A percentile compares a stretch with the other conserved stretches of the same genome.
Conservation (phyloP, 2,888 invertebrate genomes). For the Hirtodrosophila duncani region DNA sequence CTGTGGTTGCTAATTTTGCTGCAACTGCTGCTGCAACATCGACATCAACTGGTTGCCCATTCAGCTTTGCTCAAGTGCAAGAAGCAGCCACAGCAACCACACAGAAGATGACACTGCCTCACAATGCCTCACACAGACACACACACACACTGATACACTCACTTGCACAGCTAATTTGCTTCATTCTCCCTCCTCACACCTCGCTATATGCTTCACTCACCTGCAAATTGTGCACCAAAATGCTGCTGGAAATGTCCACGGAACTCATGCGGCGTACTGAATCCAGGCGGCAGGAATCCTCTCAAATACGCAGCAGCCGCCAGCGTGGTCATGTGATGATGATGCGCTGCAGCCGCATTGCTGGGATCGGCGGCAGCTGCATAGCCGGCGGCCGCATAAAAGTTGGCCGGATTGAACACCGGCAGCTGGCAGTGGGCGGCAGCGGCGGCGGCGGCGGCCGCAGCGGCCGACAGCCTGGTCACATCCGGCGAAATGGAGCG, state of each 20-base stretch:
- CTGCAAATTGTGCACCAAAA: conserved; percentile 77
- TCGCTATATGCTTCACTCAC: conserved; percentile 51
- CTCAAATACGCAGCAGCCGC: conserved; percentile 77
- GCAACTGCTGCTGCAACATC: conserved; percentile 23
- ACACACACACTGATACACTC: too few relatives aligned
- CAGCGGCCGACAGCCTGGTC: conserved; percentile 66
- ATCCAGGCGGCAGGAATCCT: conserved; percentile 78
- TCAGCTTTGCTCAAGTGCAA: too few relatives aligned
- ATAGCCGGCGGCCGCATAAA: conserved; percentile 78
- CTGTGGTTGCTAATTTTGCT: conserved; percentile 1
- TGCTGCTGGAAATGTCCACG: conserved; percentile 78
- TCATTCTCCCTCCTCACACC: too few relatives aligned
- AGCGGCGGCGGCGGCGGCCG: conserved; percentile 76
- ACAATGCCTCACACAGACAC: too few relatives aligned
- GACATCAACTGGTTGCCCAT: too few relatives aligned
- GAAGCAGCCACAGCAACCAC: too few relatives aligned
- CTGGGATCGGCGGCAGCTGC: conserved; percentile 76
- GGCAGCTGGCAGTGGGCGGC: conserved; percentile 78
- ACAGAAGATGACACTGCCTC: too few relatives aligned
- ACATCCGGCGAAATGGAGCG: conserved; percentile 77
- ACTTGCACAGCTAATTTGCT: too few relatives aligned
- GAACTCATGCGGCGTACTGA: conserved; percentile 78
- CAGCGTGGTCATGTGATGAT: conserved; percentile 78
- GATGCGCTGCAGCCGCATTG: conserved; percentile 76
- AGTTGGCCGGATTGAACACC: conserved; percentile 78